These are phyloP conservation scores for Tetrao urogallus DNA, from an alignment of 2,113 vertebrate species.

Conservation along the genomic window DNA sequence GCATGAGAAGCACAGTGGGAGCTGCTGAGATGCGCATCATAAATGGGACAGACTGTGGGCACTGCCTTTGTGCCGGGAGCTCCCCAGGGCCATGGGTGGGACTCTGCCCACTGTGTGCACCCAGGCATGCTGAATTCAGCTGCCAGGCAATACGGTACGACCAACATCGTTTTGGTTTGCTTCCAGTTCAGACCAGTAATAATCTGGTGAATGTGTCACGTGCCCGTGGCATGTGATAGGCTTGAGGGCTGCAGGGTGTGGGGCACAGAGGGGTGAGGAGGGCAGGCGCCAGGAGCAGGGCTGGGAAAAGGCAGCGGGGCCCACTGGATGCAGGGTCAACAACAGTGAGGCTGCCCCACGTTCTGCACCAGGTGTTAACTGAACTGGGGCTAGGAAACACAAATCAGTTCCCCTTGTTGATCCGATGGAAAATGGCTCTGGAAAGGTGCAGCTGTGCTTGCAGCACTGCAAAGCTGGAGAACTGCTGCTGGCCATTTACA, in stretches of 20 bases:
- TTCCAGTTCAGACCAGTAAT: conserved; percentile 31
- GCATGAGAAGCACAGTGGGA: not conserved
- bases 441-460: not conserved
- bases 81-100: not conserved
- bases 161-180: not conserved
- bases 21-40: not conserved
- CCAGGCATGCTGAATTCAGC: not conserved
- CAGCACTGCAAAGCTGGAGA: not conserved
- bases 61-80: not conserved
- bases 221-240: not conserved
- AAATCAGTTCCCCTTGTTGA: not conserved
- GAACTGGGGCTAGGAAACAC: not conserved
- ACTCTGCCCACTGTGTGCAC: not conserved
- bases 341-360: not conserved
- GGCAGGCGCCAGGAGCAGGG: not conserved
- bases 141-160: accelerated
- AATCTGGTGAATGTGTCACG: not conserved
- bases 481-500: accelerated
- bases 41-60: not conserved
- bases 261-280: too few relatives aligned
- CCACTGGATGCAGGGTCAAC: accelerated
- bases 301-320: not conserved
- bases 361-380: not conserved
- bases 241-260: not conserved
- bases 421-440: not conserved